phyloP scores from a whole-genome alignment of 2,797 vertebrate species.

The Cheirogaleus major region DNA sequence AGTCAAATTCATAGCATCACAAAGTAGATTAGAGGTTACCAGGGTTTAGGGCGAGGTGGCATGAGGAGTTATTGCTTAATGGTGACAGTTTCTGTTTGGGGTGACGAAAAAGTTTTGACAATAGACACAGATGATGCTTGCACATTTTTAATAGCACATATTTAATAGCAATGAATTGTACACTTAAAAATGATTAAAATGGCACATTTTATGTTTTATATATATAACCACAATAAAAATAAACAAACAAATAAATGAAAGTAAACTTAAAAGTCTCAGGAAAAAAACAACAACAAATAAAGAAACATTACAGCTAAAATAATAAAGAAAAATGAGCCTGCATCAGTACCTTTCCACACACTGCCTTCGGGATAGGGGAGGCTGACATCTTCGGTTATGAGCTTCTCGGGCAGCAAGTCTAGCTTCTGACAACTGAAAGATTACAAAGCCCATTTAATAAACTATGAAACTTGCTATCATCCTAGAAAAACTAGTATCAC shows the following conservation, averaged over 20 bases:
- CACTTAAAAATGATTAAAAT: neutral
- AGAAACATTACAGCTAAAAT: neutral
- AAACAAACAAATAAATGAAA: neutral
- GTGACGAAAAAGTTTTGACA: neutral
- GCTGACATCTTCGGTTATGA: conserved; percentile 87
- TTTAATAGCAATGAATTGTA: neutral
- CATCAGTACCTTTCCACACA: conserved; percentile 88
- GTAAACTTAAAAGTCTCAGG: neutral
- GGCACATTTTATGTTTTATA: neutral
- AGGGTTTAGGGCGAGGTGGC: neutral
- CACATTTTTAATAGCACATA: too few species aligned
- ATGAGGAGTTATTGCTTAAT: neutral
- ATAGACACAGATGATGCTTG: neutral
- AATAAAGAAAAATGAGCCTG: neutral
- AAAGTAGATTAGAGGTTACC: neutral
- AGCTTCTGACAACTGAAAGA: conserved; percentile 90
- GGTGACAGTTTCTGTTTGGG: neutral
- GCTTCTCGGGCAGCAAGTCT: conserved; percentile 90
- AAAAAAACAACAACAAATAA: neutral
- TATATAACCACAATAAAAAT: neutral
- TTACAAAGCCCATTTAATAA: neutral
- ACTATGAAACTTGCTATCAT: neutral
- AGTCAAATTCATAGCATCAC: neutral
- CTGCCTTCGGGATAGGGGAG: conserved; percentile 87
- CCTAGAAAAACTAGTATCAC: neutral